Base-by-base conservation (phyloP, 2,888 invertebrate genomes). In the Nowickia ferox region DNA sequence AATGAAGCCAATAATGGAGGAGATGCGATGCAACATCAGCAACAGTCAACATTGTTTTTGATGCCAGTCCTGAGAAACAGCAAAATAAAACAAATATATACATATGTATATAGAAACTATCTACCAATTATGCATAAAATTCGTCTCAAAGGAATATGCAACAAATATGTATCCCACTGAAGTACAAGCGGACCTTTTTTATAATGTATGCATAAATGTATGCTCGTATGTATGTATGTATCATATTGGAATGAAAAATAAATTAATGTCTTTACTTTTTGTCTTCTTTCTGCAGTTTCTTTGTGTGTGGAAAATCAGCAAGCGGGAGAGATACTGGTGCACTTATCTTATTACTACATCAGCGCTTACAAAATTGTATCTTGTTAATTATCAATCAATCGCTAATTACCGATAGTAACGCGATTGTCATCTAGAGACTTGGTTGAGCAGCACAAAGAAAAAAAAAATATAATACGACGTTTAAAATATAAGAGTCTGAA, bases 361-460 rank as follows among this genome's bases (percentile, higher is more conserved):
- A 84, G 80, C 86, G 87, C 87, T 87, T 88, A 90, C 90, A 90
- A 90, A 90, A 89, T 89, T 89, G 89, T 89, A 88, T 88, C 90
- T 90, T 90, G 90, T 90, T 90, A 90, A 90, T 90, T 90, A 90
- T 90, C 90, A 90, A 90, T 90, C 90, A 90, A 90, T 90, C 89
- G 90, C 90, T 90, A 90, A 90, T 90, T 90, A 90, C 90, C 89
- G 90, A 90, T 90, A 90, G 90, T 90, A 90, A 90, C 90, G 90
- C 90, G 90, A 90, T 90, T 90, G 90, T 90, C 84, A 87, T 87
- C 87, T 74, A 82, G 82, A 71, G 86, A 84, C 86, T 74, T 63
- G 66, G 17, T 68, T 57, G n/a, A 44, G 71, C 17, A 44, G 40
- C 69, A 76, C 42, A 48, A 53, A 42, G 75, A 22, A 61, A 59